These are phyloP conservation scores for Urocynchramus pylzowi DNA, from an alignment of 2,113 vertebrate genomes.

Conservation along the genomic window DNA sequence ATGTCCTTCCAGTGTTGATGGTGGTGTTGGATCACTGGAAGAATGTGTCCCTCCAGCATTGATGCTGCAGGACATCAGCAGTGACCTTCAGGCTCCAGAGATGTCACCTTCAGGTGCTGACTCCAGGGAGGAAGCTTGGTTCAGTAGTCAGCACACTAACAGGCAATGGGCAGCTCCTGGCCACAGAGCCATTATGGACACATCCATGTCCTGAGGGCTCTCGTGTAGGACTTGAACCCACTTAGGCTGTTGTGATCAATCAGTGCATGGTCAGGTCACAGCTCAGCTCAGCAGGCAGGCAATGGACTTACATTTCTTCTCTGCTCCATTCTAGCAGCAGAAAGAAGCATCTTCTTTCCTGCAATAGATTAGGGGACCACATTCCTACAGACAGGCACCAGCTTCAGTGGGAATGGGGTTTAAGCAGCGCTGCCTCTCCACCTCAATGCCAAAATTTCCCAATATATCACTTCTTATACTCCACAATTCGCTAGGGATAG, in stretches of 20 bases:
- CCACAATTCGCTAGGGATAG: not conserved
- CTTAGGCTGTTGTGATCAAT: not conserved
- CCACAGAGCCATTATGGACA: not conserved
- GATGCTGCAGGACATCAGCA: not conserved
- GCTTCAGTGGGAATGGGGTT: not conserved
- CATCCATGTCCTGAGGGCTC: rapidly evolving
- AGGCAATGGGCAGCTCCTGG: not conserved
- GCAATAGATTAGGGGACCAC: not conserved
- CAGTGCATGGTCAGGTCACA: not conserved
- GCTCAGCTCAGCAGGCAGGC: not conserved
- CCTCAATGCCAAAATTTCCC: not conserved
- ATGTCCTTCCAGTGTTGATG: not conserved
- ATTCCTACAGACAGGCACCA: not conserved
- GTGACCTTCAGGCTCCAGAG: not conserved
- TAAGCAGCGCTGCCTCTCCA: not conserved
- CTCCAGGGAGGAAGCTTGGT: not conserved
- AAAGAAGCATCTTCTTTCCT: not conserved
- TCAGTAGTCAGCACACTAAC: not conserved
- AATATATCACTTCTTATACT: not conserved
- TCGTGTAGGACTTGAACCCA: rapidly evolving
- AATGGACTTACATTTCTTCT: not conserved
- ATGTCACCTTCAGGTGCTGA: not conserved
- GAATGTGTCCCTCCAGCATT: rapidly evolving
- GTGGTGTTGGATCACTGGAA: not conserved
- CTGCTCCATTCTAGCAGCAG: not conserved